Percentiles rank a stretch among this genome's conserved stretches.
Conservation (phyloP, 2,797 vertebrate species). For the Crocidura indochinensis region DNA sequence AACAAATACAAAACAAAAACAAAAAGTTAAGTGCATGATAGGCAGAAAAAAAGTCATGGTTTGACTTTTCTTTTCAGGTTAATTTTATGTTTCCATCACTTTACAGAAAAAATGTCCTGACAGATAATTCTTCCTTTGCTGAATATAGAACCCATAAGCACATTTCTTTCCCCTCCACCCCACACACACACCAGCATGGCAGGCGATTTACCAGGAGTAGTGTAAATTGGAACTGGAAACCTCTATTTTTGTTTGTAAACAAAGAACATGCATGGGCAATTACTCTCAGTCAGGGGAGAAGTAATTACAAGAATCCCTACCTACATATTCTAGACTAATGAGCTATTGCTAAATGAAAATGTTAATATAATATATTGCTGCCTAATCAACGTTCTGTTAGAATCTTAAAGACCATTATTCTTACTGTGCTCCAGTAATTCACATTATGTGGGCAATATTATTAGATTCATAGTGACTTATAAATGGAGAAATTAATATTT, state of each 20-base stretch:
- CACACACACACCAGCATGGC: background rate
- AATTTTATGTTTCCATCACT: slow-evolving; percentile 35
- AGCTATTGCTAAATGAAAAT: slow-evolving; percentile 67
- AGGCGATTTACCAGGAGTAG: background rate
- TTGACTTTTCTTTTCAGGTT: slow-evolving; percentile 23
- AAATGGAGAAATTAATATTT: slow-evolving; percentile 73
- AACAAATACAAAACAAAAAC: too few relatives aligned
- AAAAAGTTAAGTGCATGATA: background rate
- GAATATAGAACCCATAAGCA: background rate
- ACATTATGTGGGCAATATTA: slow-evolving; percentile 72
- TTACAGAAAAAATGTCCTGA: slow-evolving; percentile 19
- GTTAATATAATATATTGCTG: slow-evolving; percentile 65
- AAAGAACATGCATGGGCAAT: slow-evolving; percentile 3
- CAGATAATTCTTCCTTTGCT: background rate
- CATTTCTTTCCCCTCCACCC: too few relatives aligned
- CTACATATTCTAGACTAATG: slow-evolving; percentile 64
- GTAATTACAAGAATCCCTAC: slow-evolving; percentile 53
- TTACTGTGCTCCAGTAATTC: slow-evolving; percentile 47
- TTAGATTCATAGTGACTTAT: slow-evolving; percentile 70
- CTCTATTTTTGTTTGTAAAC: background rate
- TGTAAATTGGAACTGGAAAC: background rate
- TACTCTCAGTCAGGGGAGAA: background rate
- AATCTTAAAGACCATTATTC: slow-evolving; percentile 70
- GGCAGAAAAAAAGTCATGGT: background rate
- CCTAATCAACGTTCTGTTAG: slow-evolving; percentile 71